A percentile compares a stretch with the other conserved stretches of the same genome.
These are phyloP conservation scores for Nothoprocta pentlandii DNA, from an alignment of 2,113 vertebrate genomes.

Conservation along the genomic window DNA sequence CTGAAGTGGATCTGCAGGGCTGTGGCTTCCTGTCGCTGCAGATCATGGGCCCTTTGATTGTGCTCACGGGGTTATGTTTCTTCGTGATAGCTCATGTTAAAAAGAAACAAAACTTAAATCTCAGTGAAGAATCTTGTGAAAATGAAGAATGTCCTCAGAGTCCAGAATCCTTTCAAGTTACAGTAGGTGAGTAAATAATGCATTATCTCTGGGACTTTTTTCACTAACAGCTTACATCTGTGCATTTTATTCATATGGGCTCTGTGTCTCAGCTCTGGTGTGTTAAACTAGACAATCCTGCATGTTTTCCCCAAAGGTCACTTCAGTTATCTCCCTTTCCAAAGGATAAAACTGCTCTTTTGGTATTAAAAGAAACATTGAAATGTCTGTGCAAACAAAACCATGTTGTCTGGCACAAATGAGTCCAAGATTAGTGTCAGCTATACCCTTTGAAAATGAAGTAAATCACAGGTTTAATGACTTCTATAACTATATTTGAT, in stretches of 20 bases:
- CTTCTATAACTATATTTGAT: background rate
- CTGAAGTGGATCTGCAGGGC: slow-evolving; percentile 45
- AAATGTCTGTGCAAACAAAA: background rate
- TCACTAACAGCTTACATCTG: background rate
- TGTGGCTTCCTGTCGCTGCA: slow-evolving; percentile 83
- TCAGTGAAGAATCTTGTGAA: slow-evolving; percentile 62
- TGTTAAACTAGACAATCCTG: background rate
- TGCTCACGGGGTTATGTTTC: slow-evolving; percentile 83
- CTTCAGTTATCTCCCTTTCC: background rate
- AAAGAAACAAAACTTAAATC: slow-evolving; percentile 76
- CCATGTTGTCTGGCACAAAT: background rate
- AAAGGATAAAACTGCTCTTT: background rate
- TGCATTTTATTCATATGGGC: background rate
- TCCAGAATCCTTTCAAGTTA: slow-evolving; percentile 76
- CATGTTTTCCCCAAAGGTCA: background rate
- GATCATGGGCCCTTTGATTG: slow-evolving; percentile 83
- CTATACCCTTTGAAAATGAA: no score
- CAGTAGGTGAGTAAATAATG: slow-evolving; percentile 77
- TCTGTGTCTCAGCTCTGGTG: background rate
- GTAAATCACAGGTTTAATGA: background rate
- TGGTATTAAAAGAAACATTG: background rate
- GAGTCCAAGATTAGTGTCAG: background rate
- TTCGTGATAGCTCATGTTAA: slow-evolving; percentile 83
- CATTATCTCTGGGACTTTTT: background rate
- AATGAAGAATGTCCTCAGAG: slow-evolving; percentile 68